phyloP scores from a whole-genome alignment of 2,113 vertebrate species.

The Climacteris rufus region DNA sequence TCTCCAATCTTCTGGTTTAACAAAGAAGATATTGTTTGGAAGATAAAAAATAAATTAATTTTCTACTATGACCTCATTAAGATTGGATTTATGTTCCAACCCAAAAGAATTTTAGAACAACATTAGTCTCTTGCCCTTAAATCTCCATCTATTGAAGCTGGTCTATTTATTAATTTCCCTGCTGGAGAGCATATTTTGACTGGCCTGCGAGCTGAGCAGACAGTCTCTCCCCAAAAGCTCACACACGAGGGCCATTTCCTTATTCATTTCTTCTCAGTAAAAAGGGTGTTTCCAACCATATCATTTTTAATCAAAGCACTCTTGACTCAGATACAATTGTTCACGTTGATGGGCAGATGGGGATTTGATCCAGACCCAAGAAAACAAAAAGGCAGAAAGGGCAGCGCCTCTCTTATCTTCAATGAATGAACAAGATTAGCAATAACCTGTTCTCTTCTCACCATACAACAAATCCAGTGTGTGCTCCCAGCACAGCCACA shows the following conservation, averaged over 20 bases:
- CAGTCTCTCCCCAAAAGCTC: conserved; percentile 51
- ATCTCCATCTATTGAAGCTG: conserved; percentile 34
- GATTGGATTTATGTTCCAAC: conserved; percentile 59
- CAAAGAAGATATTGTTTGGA: conserved; percentile 46
- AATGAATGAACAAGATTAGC: conserved; percentile 40
- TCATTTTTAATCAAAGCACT: conserved; percentile 59
- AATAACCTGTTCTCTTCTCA: conserved; percentile 60
- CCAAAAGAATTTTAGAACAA: conserved; percentile 53
- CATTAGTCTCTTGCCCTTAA: conserved; percentile 40
- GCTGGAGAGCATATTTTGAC: conserved; percentile 65
- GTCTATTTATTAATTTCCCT: conserved; percentile 40
- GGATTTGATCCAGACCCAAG: conserved; percentile 43
- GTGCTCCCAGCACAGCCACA: conserved; percentile 30
- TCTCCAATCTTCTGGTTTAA: background rate
- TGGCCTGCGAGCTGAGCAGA: conserved; percentile 35
- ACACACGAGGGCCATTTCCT: conserved; percentile 38
- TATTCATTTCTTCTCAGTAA: conserved; percentile 26
- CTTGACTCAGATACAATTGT: conserved; percentile 62
- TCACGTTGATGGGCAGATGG: conserved; percentile 32
- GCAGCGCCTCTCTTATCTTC: conserved; percentile 52
- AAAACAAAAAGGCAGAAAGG: conserved; percentile 23
- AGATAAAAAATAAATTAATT: conserved; percentile 58
- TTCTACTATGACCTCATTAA: conserved; percentile 58
- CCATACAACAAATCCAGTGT: conserved; percentile 49
- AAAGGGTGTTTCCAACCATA: conserved; percentile 52